These are phyloP conservation scores for Mesoclemmys tuberculata DNA, from an alignment of 2,113 vertebrate genomes.

Conservation along the genomic window DNA sequence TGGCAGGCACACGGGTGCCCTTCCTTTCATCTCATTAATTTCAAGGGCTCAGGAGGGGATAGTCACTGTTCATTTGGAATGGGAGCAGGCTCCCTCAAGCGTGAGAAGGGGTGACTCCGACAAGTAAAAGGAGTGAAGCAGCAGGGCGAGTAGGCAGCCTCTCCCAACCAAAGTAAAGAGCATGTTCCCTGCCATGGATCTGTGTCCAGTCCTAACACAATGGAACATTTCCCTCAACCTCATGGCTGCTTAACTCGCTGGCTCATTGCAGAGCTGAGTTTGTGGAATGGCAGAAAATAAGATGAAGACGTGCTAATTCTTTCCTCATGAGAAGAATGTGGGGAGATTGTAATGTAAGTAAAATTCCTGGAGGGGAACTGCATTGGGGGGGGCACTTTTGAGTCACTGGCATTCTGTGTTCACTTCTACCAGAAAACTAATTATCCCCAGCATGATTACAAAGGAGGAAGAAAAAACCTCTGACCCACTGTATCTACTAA, in stretches of 20 bases:
- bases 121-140: background rate
- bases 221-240: background rate
- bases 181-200: background rate
- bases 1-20: background rate
- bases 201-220: fast-evolving
- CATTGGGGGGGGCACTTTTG: background rate
- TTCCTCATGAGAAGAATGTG: background rate
- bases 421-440: background rate
- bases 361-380: background rate
- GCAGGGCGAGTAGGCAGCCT: background rate
- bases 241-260: background rate
- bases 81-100: background rate
- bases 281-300: background rate
- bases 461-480: background rate
- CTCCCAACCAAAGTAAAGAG: background rate
- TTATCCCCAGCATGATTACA: background rate
- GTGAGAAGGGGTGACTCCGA: background rate
- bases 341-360: background rate
- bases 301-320: background rate
- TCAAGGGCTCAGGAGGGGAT: background rate
- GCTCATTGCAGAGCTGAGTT: fast-evolving
- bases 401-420: fast-evolving
- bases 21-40: background rate
- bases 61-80: background rate
- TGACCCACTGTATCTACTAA: slow-evolving; percentile 26